Evolutionary conservation across 37 sponge, comb jelly and placozoan species (phyloP), one percentile per base, ranked within the genome.

Genomic region (Geodia barretti): DNA sequence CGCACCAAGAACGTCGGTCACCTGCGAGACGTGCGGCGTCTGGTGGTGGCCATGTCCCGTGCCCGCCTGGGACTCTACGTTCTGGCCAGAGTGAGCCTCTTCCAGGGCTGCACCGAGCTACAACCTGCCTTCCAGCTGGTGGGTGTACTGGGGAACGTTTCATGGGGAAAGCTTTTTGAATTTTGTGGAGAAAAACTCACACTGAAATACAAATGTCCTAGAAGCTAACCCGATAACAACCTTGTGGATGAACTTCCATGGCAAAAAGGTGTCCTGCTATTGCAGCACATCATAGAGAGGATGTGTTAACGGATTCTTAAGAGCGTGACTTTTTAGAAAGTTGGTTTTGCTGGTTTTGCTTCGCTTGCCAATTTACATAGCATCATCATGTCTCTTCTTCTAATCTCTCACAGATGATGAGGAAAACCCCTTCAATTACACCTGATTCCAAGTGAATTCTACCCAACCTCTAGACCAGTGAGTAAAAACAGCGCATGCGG

Each of bases 21-120:
- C 61, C 66, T 98, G 28, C 60, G 99, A 28, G 99, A 98, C 60
- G 97, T 98, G 24, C 87, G 99, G 11, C 86, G 99, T 73, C 89
- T 98, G 25, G 91, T 98, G 54, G 99, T 98, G 29, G 99, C 99
- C 66, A 96, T 98, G 99, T 98, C 99, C 17, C 84, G 99, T 39
- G 99, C 99, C 11, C 77, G 97, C 24, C 93, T 98, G 0, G 99
- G 99, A 20, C 93, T 98, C 74, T 96, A 96, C 82, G 77, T 98
- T 33, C 81, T 98, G 60, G 99, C 90, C 29, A 77, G 97, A 24
- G 95, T 92, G 36, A 73, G 85, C 33, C 81, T 98, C 59, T 98
- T 98, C 86, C 78, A 68, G 5, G 83, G 86, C 32, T 98, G 99
- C 82, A 85, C 82, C 61, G 99, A 98, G 62, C 88, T 98, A 54